Evolutionary conservation across 2,113 vertebrate species (phyloP).

Genomic region (Cheirogaleus medius): DNA sequence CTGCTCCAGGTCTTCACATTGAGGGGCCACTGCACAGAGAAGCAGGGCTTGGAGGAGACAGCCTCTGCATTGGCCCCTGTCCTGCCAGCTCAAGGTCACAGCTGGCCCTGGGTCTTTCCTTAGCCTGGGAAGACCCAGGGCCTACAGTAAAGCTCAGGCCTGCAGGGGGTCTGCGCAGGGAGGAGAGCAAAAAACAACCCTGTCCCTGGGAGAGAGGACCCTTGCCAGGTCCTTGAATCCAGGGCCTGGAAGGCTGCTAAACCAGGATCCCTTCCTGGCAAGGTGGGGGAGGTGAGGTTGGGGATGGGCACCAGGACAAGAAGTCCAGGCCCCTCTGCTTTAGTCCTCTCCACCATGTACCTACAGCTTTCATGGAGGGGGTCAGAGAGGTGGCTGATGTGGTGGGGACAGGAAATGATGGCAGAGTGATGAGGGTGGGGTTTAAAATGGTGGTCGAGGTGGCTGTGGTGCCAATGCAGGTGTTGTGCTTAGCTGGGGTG

Average conservation of each 20-base stretch:
- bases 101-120: not conserved
- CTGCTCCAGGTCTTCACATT: not conserved
- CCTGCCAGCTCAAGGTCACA: not conserved
- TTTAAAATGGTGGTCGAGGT: not conserved
- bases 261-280: not conserved
- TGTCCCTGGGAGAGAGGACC: not conserved
- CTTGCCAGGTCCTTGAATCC: not conserved
- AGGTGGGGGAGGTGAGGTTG: not conserved
- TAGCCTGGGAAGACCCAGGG: not conserved
- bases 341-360: not conserved
- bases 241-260: not conserved
- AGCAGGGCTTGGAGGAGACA: not conserved
- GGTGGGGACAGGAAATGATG: not conserved
- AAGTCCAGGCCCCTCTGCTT: not conserved
- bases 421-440: not conserved
- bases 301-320: not conserved
- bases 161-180: not conserved
- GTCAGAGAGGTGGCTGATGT: not conserved
- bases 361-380: not conserved
- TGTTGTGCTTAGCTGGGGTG: constrained; percentile 55
- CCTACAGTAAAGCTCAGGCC: not conserved
- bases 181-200: not conserved
- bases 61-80: not conserved
- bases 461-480: not conserved
- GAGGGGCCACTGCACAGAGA: not conserved